Evolutionary conservation across 2,113 vertebrate species (phyloP).

Genomic region (Oncorhynchus gorbuscha): DNA sequence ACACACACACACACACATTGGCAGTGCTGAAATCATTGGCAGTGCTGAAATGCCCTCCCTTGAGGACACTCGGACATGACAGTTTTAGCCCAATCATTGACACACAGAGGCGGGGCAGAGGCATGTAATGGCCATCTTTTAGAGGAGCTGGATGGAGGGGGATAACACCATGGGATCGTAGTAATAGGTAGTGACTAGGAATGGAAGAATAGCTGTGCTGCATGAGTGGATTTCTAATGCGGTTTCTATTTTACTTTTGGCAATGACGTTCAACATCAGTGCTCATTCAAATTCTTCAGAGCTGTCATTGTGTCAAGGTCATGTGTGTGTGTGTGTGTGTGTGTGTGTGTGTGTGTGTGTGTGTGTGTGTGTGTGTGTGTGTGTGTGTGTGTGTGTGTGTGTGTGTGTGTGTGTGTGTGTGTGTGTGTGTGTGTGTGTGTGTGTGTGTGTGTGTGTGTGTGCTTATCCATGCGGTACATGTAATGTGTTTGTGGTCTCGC

Average conservation of each 20-base stretch:
- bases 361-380: neutral
- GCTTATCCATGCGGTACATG: neutral
- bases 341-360: conserved; percentile 1
- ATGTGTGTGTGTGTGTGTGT: neutral
- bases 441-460: neutral
- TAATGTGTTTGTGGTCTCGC: neutral
- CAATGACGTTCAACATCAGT: neutral
- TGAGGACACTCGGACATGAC: conserved; percentile 23
- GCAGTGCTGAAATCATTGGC: too few species aligned
- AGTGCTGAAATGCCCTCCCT: conserved; percentile 33
- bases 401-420: neutral
- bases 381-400: neutral
- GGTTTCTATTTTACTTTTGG: neutral
- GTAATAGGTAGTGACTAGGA: too few species aligned
- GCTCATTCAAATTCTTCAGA: neutral
- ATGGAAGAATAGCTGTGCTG: too few species aligned
- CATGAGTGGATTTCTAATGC: neutral
- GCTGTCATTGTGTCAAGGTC: too few species aligned
- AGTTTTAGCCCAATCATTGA: conserved; percentile 25
- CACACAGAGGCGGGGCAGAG: conserved; percentile 15
- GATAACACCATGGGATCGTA: too few species aligned
- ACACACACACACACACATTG: neutral
- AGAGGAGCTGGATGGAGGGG: too few species aligned
- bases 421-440: conserved; percentile 1
- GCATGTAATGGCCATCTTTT: too few species aligned